These are phyloP conservation scores for Cercocebus atys DNA, from an alignment of 2,113 vertebrate genomes.

Conservation along the genomic window DNA sequence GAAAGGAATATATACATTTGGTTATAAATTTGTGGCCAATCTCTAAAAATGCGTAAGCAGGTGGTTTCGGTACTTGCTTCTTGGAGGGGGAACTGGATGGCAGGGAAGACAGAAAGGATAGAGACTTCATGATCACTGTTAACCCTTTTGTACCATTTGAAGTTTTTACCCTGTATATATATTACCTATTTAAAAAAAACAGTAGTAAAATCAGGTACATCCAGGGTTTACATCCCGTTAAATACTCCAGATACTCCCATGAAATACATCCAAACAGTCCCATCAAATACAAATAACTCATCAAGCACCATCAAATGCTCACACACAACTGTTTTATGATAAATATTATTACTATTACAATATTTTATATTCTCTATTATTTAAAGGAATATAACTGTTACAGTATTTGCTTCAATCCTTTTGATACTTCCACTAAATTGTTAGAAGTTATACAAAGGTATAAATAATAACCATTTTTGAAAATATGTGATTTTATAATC, in stretches of 20 bases:
- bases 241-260: background rate
- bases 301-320: background rate
- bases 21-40: background rate
- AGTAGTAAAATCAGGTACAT: background rate
- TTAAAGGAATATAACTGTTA: background rate
- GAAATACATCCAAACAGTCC: background rate
- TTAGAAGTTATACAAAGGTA: background rate
- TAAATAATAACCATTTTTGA: constrained; percentile 37
- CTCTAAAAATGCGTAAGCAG: background rate
- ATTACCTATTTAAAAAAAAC: background rate
- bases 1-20: background rate
- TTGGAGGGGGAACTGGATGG: background rate
- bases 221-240: background rate
- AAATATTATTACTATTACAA: constrained; percentile 7
- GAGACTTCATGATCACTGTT: background rate
- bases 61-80: background rate
- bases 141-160: background rate
- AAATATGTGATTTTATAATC: constrained; percentile 41
- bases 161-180: background rate
- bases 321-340: background rate
- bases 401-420: background rate
- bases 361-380: constrained; percentile 19
- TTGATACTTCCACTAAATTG: constrained; percentile 21
- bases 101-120: background rate
- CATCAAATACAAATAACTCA: constrained; percentile 7